Evolutionary conservation across 2,113 vertebrate genomes (phyloP), one percentile per base, ranked within the genome.

Genomic region (Tetraodon nigroviridis): DNA sequence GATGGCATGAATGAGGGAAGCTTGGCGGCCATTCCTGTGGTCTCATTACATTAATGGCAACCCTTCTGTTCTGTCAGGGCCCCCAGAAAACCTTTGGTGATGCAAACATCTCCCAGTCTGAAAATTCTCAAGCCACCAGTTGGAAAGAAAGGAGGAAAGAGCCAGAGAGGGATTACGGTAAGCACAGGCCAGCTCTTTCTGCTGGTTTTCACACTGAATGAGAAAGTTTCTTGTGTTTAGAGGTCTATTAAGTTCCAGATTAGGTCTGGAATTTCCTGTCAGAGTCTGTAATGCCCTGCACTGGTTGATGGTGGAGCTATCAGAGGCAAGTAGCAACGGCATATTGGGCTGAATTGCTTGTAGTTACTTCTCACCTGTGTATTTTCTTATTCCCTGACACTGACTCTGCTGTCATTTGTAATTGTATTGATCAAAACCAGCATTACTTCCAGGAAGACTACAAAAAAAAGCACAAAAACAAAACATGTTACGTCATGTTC

Each of bases 1-100:
- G 87, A 88, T 85, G 86, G 80, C 69, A 71, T 87, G 90, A 92
- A 90, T 90, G 85, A 89, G 88, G 81, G 76, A 84, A 85, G 82
- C 78, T 86, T 67, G 69, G 75, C 55, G 69, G 76, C 86, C 89
- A 86, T 90, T 88, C 83, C 87, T 71, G 81, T 84, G 85, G 86
- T 82, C 89, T 91, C 89, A 91, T 92, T 92, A 90, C 82, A 82
- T 84, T 90, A 92, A 92, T 91, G 88, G 88, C 88, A 86, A 90
- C 83, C 86, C 76, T 90, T 86, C 83, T 79, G 63, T 90, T 84
- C 89, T 84, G 81, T 91, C 84, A 86, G 84, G 86, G 85, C 84
- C 89, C 86, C 76, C 69, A 83, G 85, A 89, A 89, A 87, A 89
- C 86, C 81, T 75, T 58, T 70, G 76, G 73, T 82, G 83, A 88